A percentile compares a stretch with the other conserved stretches of the same genome.
These are phyloP conservation scores for Luidia sarsii DNA, from an alignment of 53 echinoderm and acorn worm genomes.

Conservation along the genomic window DNA sequence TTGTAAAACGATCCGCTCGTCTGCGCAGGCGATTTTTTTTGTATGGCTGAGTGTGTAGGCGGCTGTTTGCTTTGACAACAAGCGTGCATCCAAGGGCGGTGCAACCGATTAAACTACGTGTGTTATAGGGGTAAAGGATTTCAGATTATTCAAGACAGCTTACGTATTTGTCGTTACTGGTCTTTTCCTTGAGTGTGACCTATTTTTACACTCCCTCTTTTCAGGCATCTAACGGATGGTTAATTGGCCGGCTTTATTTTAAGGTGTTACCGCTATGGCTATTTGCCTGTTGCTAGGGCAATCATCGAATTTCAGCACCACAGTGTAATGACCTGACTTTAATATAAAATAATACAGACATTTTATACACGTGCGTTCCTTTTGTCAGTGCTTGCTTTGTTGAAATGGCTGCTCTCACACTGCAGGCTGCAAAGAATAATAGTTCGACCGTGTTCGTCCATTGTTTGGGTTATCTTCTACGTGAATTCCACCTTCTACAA, in stretches of 20 bases:
- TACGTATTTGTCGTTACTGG: background rate
- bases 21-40: slow-evolving; percentile 20
- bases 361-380: too few relatives aligned
- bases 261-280: background rate
- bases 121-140: background rate
- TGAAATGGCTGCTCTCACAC: background rate
- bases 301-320: background rate
- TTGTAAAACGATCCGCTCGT: slow-evolving; percentile 11
- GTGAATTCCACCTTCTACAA: too few relatives aligned
- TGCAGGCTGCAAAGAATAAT: background rate
- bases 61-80: slow-evolving; percentile 58
- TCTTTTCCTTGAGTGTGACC: background rate
- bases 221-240: background rate
- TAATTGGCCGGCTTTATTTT: slow-evolving; percentile 27
- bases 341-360: too few relatives aligned
- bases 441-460: too few relatives aligned
- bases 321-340: too few relatives aligned
- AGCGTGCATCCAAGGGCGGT: slow-evolving; percentile 16
- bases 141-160: background rate
- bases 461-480: too few relatives aligned
- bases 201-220: slow-evolving; percentile 16
- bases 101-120: slow-evolving; percentile 12
- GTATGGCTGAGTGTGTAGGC: slow-evolving; percentile 51
- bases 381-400: background rate
- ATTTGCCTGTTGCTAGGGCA: background rate